phyloP scores from a whole-genome alignment of 2,888 invertebrate species.

The Mechanitis mazaeus region DNA sequence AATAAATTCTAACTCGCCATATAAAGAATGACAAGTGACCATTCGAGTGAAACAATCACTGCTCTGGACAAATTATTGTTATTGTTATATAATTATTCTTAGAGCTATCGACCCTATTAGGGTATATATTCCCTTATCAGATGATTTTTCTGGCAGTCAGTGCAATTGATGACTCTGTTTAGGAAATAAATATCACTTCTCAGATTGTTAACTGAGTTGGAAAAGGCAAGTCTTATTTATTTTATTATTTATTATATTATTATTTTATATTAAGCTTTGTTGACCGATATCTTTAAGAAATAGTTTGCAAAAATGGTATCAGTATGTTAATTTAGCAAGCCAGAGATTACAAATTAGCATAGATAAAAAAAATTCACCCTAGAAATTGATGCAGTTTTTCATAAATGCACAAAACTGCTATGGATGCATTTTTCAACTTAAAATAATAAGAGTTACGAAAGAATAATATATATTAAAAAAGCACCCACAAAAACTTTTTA shows the following conservation, averaged over 20 bases:
- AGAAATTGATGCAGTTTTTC: too few relatives aligned
- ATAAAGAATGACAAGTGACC: constrained; percentile 42
- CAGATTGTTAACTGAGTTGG: constrained; percentile 1
- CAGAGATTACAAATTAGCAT: too few relatives aligned
- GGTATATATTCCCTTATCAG: constrained; percentile 10
- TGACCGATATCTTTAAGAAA: too few relatives aligned
- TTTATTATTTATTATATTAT: neutral
- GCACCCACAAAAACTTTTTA: too few relatives aligned
- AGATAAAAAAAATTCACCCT: too few relatives aligned
- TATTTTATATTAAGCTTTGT: too few relatives aligned
- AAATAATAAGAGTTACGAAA: too few relatives aligned
- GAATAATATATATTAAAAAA: too few relatives aligned
- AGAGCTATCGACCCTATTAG: constrained; percentile 5
- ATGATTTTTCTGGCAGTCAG: constrained; percentile 8
- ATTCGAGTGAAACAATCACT: constrained; percentile 15
- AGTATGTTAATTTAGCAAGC: too few relatives aligned
- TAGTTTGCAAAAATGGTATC: too few relatives aligned
- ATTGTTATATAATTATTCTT: constrained; percentile 11
- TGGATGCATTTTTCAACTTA: too few relatives aligned
- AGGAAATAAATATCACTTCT: neutral
- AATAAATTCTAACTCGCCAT: constrained; percentile 35
- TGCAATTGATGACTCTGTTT: neutral
- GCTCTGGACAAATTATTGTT: constrained; percentile 15
- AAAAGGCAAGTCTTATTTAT: neutral
- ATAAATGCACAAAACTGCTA: too few relatives aligned